These are phyloP conservation scores for Kryptopterus vitreolus DNA, from an alignment of 2,797 vertebrate species.

Conservation along the genomic window DNA sequence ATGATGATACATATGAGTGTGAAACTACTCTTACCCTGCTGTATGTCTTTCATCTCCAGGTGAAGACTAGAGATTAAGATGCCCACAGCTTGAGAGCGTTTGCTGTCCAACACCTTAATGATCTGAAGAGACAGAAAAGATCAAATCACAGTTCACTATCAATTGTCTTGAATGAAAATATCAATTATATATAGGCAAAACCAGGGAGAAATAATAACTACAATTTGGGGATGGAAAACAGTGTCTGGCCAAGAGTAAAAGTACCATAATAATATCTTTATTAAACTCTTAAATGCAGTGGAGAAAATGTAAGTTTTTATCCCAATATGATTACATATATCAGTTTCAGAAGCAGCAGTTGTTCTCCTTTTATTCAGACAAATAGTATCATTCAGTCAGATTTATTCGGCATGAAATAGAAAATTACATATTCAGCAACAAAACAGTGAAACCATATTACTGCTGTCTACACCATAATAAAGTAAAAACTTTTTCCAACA, in stretches of 20 bases:
- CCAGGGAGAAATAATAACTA: slow-evolving; percentile 21
- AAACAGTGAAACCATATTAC: slow-evolving; percentile 6
- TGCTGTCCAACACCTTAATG: slow-evolving; percentile 91
- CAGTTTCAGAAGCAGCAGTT: slow-evolving; percentile 35
- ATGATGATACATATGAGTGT: not conserved
- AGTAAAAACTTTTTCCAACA: not conserved
- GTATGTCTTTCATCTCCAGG: slow-evolving; percentile 97
- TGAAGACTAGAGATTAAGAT: slow-evolving; percentile 98
- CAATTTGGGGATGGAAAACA: slow-evolving; percentile 25
- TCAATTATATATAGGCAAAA: slow-evolving; percentile 13
- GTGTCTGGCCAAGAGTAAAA: slow-evolving; percentile 35
- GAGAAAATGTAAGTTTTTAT: slow-evolving; percentile 33
- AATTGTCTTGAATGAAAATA: not conserved
- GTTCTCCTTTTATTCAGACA: slow-evolving; percentile 34
- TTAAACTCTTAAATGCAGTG: slow-evolving; percentile 38
- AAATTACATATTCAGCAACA: slow-evolving; percentile 12
- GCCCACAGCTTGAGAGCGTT: slow-evolving; percentile 93
- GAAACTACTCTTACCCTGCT: slow-evolving; percentile 78
- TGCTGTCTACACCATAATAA: not conserved
- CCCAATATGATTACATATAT: slow-evolving; percentile 40
- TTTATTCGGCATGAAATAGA: slow-evolving; percentile 23
- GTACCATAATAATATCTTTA: slow-evolving; percentile 42
- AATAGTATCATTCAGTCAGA: slow-evolving; percentile 25
- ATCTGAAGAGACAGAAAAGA: slow-evolving; percentile 72
- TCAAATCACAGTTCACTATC: slow-evolving; percentile 1